Conservation (phyloP, 2,888 invertebrate genomes). For the Ectemnius continuus region DNA sequence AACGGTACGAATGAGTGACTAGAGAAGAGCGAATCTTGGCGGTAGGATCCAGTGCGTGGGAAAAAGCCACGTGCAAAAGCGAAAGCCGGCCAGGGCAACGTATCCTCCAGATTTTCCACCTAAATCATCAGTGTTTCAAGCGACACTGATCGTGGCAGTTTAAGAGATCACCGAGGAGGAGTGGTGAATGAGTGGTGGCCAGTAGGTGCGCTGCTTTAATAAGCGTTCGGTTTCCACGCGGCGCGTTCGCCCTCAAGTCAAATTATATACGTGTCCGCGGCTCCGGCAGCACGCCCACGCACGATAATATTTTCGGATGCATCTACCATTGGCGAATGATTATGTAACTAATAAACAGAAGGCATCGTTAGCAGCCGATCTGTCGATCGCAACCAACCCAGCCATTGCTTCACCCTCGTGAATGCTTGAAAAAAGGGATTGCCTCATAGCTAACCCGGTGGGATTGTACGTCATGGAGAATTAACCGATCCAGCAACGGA, state of each 20-base stretch:
- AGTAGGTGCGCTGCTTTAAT: conserved; percentile 19
- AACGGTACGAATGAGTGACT: too few relatives aligned
- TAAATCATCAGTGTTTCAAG: too few relatives aligned
- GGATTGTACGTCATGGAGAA: background rate
- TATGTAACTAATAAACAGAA: conserved; percentile 31
- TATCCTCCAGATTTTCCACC: too few relatives aligned
- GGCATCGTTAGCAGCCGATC: conserved; percentile 7
- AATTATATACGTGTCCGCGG: conserved; percentile 12
- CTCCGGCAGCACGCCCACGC: conserved; percentile 22
- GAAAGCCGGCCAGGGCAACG: too few relatives aligned
- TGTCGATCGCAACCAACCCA: background rate
- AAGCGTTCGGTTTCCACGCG: conserved; percentile 26
- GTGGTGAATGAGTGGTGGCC: conserved; percentile 1
- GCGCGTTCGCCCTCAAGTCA: background rate
- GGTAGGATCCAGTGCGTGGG: background rate
- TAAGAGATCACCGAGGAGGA: conserved; percentile 4
- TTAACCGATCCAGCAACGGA: background rate
- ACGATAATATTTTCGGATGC: conserved; percentile 33
- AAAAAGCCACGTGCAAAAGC: background rate
- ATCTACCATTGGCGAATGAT: conserved; percentile 13
- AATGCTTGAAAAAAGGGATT: background rate
- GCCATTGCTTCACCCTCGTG: background rate
- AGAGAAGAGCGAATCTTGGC: conserved; percentile 1
- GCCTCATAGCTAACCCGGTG: background rate
- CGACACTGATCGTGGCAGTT: conserved; percentile 2